These are phyloP conservation scores for Halictus rubicundus DNA, from an alignment of 1,140 invertebrate species.

Conservation along the genomic window DNA sequence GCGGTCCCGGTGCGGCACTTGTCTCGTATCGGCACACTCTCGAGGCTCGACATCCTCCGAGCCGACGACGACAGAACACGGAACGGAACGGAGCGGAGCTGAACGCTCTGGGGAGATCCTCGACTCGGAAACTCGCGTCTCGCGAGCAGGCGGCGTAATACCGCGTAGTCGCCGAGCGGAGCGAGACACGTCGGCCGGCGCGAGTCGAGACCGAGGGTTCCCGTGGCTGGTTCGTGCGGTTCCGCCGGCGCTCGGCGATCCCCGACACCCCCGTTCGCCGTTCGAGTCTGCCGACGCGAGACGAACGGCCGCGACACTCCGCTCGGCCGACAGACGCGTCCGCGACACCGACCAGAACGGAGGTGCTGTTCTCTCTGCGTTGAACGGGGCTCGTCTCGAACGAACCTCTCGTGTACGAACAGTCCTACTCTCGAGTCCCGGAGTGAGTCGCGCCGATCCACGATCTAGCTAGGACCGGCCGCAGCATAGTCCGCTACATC, in stretches of 20 bases:
- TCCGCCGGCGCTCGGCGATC: conserved; percentile 61
- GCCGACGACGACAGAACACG: conserved; percentile 5
- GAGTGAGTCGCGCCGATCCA: not conserved
- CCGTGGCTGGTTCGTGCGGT: conserved; percentile 50
- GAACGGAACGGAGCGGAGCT: not conserved
- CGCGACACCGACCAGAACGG: conserved; percentile 70
- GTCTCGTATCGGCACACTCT: conserved; percentile 30
- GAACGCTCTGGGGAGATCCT: conserved; percentile 21
- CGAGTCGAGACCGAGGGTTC: conserved; percentile 29
- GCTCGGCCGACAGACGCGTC: conserved; percentile 76
- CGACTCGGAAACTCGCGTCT: conserved; percentile 57
- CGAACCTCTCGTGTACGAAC: conserved; percentile 16
- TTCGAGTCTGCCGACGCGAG: conserved; percentile 68
- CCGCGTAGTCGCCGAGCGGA: conserved; percentile 37
- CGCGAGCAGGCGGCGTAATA: conserved; percentile 59
- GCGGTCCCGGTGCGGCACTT: not conserved
- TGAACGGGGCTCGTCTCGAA: conserved; percentile 27
- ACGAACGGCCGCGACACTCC: conserved; percentile 71
- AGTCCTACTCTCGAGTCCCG: not conserved
- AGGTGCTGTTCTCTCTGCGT: conserved; percentile 54
- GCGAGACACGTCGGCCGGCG: conserved; percentile 32
- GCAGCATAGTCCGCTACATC: too few species aligned
- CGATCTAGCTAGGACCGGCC: not conserved
- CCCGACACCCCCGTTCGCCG: conserved; percentile 61
- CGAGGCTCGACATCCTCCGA: not conserved